phyloP scores from a whole-genome alignment of 2,888 invertebrate genomes.

The Agrenia bidenticulata region DNA sequence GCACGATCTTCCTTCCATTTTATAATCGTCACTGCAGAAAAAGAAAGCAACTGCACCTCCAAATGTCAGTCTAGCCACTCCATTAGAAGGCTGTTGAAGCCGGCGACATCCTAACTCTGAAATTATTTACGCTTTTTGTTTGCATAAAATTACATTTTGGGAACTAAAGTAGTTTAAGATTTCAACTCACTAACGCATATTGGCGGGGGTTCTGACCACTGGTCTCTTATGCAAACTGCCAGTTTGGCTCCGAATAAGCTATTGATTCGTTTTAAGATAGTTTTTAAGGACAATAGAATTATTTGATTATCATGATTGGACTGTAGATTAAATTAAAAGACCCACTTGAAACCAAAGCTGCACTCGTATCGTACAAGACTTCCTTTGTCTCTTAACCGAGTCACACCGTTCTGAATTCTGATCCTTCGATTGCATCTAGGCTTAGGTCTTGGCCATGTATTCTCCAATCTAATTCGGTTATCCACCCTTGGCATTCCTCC shows the following conservation, averaged over 20 bases:
- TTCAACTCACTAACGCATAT: conserved; percentile 44
- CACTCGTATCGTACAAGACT: conserved; percentile 42
- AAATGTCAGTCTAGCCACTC: conserved; percentile 28
- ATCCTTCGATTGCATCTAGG: conserved; percentile 37
- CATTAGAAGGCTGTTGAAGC: conserved; percentile 24
- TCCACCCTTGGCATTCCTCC: conserved; percentile 24
- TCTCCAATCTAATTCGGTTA: conserved; percentile 12
- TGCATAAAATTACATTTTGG: neutral
- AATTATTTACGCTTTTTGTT: neutral
- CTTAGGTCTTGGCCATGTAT: conserved; percentile 15
- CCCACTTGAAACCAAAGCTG: conserved; percentile 38
- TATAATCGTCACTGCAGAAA: conserved; percentile 39
- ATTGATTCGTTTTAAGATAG: no score
- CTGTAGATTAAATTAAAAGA: no score
- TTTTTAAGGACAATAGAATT: no score
- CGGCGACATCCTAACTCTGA: conserved; percentile 37
- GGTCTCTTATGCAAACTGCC: conserved; percentile 40
- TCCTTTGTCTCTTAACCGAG: conserved; percentile 38
- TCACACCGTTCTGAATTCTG: conserved; percentile 36
- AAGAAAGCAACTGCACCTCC: conserved; percentile 46
- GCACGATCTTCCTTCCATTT: conserved; percentile 27
- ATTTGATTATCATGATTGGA: no score
- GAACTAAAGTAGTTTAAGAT: neutral
- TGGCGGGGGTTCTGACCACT: conserved; percentile 45
- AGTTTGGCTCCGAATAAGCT: conserved; percentile 37